These are phyloP conservation scores for Nilaparvata lugens DNA, from an alignment of 1,140 invertebrate species.

Conservation along the genomic window DNA sequence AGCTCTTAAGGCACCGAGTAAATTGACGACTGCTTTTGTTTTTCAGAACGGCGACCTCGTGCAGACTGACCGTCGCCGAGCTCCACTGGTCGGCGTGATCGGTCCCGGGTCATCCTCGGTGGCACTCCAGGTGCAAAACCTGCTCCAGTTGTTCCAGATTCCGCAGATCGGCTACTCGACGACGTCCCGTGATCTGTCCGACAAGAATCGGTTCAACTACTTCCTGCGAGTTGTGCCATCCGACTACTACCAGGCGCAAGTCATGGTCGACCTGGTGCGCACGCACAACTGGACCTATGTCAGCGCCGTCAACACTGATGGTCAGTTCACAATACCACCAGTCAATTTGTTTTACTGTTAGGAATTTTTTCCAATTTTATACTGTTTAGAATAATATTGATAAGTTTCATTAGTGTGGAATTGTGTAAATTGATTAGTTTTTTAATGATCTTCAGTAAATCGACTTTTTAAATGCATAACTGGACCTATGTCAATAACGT, in stretches of 20 bases:
- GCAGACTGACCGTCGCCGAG: conserved; percentile 26
- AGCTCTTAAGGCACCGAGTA: no score
- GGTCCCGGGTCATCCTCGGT: conserved; percentile 59
- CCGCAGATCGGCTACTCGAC: conserved; percentile 66
- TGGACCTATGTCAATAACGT: no score
- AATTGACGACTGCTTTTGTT: no score
- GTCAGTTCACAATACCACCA: conserved; percentile 44
- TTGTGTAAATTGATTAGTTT: no score
- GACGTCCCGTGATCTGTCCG: conserved; percentile 65
- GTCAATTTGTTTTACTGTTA: no score
- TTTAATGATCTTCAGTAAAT: no score
- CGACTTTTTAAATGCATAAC: no score
- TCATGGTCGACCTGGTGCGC: conserved; percentile 60
- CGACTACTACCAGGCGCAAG: conserved; percentile 70
- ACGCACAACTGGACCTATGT: conserved; percentile 77
- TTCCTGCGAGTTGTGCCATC: conserved; percentile 75
- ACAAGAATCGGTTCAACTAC: conserved; percentile 67
- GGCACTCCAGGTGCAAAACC: conserved; percentile 68
- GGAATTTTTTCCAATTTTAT: no score
- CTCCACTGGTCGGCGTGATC: conserved; percentile 55
- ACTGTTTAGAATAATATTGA: no score
- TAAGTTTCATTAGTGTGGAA: no score
- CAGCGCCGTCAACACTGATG: conserved; percentile 70
- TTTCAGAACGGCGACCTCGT: background rate
- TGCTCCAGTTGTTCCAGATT: conserved; percentile 45